Evolutionary conservation across 1,140 invertebrate species (phyloP).

Genomic region (Neomicropteryx cornuta): DNA sequence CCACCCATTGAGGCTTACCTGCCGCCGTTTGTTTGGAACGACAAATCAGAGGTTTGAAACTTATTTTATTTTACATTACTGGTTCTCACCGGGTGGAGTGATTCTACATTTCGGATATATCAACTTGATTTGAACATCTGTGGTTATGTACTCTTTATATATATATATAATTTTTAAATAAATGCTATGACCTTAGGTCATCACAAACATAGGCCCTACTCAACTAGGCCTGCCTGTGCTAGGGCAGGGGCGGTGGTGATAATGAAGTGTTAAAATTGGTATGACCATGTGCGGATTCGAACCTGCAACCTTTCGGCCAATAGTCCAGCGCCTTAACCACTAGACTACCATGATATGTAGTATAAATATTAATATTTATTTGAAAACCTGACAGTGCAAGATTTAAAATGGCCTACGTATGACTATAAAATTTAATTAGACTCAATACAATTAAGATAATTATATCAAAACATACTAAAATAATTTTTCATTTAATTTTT

Average conservation of each 20-base stretch:
- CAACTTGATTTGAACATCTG: background rate
- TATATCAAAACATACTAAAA: background rate
- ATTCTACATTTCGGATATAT: too few species aligned
- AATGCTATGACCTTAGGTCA: background rate
- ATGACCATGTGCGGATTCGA: too few species aligned
- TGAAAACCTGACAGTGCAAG: too few species aligned
- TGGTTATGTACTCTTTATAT: background rate
- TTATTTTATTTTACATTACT: constrained; percentile 1
- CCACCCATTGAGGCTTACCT: constrained; percentile 54
- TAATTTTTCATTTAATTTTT: background rate
- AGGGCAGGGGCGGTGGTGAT: too few species aligned
- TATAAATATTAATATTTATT: too few species aligned
- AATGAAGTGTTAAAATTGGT: too few species aligned
- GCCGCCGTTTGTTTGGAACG: constrained; percentile 55
- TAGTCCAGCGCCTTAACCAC: too few species aligned
- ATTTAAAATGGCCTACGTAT: background rate
- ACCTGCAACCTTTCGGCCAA: too few species aligned
- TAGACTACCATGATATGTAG: too few species aligned
- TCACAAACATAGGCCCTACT: constrained; percentile 1
- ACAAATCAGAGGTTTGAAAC: constrained; percentile 47
- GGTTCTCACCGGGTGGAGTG: too few species aligned
- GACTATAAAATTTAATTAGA: background rate
- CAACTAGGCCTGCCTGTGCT: too few species aligned
- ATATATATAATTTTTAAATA: background rate
- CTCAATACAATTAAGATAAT: background rate